These are phyloP conservation scores for Chromoteleia sp. DNA, from an alignment of 2,888 invertebrate genomes.

Conservation along the genomic window DNA sequence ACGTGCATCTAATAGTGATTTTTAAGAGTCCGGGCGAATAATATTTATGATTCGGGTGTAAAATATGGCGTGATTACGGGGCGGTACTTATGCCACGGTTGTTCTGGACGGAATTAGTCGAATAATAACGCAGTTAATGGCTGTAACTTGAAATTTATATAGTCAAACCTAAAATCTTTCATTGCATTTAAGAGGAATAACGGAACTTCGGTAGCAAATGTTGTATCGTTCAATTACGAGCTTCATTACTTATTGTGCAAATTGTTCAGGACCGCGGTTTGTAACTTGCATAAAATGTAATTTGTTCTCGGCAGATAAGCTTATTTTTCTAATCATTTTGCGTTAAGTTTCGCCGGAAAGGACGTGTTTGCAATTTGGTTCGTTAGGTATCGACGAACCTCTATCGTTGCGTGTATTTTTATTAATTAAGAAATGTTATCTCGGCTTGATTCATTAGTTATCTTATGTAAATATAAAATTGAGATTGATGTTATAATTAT, in stretches of 20 bases:
- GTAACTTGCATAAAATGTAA: too few species aligned
- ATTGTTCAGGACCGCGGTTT: too few species aligned
- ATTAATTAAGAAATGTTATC: constrained; percentile 40
- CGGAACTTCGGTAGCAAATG: not conserved
- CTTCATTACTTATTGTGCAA: too few species aligned
- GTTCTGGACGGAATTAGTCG: constrained; percentile 10
- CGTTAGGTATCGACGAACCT: constrained; percentile 9
- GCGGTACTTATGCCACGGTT: not conserved
- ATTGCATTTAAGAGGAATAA: constrained; percentile 3
- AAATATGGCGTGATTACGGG: constrained; percentile 32
- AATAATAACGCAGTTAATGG: constrained; percentile 25
- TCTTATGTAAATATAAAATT: constrained; percentile 49
- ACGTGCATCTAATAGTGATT: too few species aligned
- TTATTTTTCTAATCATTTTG: too few species aligned
- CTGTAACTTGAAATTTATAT: constrained; percentile 26
- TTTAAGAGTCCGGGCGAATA: too few species aligned
- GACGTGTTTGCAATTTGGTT: constrained; percentile 19
- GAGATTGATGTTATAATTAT: constrained; percentile 56
- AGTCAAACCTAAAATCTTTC: constrained; percentile 38
- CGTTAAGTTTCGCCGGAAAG: not conserved
- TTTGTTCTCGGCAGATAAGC: too few species aligned
- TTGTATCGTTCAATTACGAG: constrained; percentile 2
- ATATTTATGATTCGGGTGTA: constrained; percentile 44
- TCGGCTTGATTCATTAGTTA: constrained; percentile 50
- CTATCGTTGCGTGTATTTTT: constrained; percentile 6